Evolutionary conservation across 2,797 vertebrate genomes (phyloP), one percentile per base, ranked within the genome.

Genomic region (Cuniculus paca): DNA sequence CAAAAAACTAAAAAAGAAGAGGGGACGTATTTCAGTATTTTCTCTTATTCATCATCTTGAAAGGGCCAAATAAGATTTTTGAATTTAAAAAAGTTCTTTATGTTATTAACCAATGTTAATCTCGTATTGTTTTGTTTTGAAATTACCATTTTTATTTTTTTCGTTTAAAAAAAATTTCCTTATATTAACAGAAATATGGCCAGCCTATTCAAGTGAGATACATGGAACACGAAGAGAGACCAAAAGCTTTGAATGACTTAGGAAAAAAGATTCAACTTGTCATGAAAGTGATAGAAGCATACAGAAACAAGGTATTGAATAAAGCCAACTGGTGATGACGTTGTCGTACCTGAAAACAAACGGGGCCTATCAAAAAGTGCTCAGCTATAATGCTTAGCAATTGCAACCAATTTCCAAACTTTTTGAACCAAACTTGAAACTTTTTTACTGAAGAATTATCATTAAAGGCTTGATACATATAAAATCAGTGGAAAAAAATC

Each of bases 201-300:
- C 99, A 99, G 81, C 99, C 99, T 93, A 99, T 99, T 98, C 99
- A 99, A 96, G 99, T 99, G 50, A 98, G 99, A 48, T 99, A 99
- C 96, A 98, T 99, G 98, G 99, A 99, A 98, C 99, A 99, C 0
- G 99, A 99, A 97, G 99, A 99, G 97, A 99, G 99, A 97, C 99
- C 99, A 16, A 99, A 99, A 98, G 99, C 99, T 93, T 99, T 99
- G 98, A 99, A 99, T 91, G 99, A 99, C 91, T 98, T 99, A 68
- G 99, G 99, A 88, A 99, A 99, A 97, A 99, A 99, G 98, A 98
- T 99, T 88, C 99, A 99, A 63, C 98, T 99, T 78, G 99, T 99
- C 97, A 99, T 99, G 99, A 99, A 99, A 98, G 98, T 99, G 97
- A 98, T 99, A 94, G 99, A 99, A 97, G 98, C 98, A n/a, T 99